These are phyloP conservation scores for Austrolebias charrua DNA, from an alignment of 2,797 vertebrate species.

Conservation along the genomic window DNA sequence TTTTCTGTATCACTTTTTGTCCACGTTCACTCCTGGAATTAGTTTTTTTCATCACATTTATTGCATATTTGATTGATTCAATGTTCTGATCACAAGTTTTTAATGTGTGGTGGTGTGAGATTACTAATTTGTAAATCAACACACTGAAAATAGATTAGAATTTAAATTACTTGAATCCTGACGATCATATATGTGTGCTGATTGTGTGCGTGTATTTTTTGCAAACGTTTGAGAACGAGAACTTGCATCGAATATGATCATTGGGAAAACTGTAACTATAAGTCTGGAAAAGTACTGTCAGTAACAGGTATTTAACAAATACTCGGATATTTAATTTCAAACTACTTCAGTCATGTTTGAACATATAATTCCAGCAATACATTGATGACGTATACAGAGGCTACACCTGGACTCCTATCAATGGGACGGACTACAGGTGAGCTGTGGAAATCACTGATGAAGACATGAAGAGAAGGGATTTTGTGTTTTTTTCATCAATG, in stretches of 20 bases:
- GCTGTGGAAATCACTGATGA: conserved; percentile 24
- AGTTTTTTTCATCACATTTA: background rate
- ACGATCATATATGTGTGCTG: too few relatives aligned
- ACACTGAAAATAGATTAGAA: too few relatives aligned
- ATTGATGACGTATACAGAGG: conserved; percentile 90
- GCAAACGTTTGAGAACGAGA: too few relatives aligned
- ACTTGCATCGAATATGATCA: too few relatives aligned
- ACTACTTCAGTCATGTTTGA: conserved; percentile 5
- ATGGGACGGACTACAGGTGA: conserved; percentile 98
- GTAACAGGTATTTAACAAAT: too few relatives aligned
- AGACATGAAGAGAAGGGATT: conserved; percentile 3
- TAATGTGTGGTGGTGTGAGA: too few relatives aligned
- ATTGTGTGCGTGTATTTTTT: too few relatives aligned
- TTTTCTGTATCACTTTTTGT: background rate
- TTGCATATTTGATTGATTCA: background rate
- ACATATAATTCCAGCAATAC: conserved; percentile 83
- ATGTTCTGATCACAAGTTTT: background rate
- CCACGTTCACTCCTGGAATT: background rate
- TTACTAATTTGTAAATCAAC: too few relatives aligned
- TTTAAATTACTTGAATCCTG: too few relatives aligned
- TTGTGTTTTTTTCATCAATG: conserved; percentile 4
- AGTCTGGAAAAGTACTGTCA: too few relatives aligned
- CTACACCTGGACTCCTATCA: conserved; percentile 95
- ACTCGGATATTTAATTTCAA: background rate
- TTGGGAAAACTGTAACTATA: too few relatives aligned